Evolutionary conservation across 2,888 invertebrate species (phyloP).

Genomic region (Leptarthrus brevirostris): DNA sequence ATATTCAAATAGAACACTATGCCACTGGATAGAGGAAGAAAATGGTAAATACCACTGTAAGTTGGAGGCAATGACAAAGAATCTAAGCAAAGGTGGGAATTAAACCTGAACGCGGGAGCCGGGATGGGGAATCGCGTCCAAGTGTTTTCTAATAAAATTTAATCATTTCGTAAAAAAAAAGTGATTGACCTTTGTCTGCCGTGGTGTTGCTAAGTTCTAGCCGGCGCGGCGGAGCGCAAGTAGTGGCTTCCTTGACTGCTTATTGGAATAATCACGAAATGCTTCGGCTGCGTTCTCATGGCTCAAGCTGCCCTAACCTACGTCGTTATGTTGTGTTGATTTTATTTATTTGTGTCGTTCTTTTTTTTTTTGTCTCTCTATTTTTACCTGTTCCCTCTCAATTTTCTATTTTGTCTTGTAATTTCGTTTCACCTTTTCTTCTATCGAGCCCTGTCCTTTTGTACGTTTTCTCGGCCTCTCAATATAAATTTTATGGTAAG

Average conservation of each 20-base stretch:
- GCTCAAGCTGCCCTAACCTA: conserved; percentile 19
- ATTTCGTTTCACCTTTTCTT: conserved; percentile 43
- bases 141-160: conserved; percentile 49
- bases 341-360: conserved; percentile 37
- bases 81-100: background rate
- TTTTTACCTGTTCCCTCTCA: conserved; percentile 43
- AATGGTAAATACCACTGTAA: background rate
- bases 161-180: conserved; percentile 50
- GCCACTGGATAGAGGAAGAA: background rate
- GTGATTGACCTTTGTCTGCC: conserved; percentile 49
- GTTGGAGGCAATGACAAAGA: conserved; percentile 12
- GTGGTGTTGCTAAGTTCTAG: conserved; percentile 4
- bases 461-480: conserved; percentile 13
- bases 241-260: conserved; percentile 4
- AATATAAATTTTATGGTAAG: conserved; percentile 46
- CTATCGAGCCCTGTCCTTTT: conserved; percentile 31
- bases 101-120: background rate
- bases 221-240: background rate
- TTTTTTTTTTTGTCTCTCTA: conserved; percentile 25
- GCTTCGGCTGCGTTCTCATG: conserved; percentile 40
- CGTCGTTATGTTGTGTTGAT: conserved; percentile 13
- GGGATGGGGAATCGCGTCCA: background rate
- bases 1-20: conserved; percentile 24
- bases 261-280: conserved; percentile 35
- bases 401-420: conserved; percentile 44